Evolutionary conservation across 2,888 invertebrate species (phyloP), one percentile per base, ranked within the genome.

Genomic region (Cremastinae sp.): DNA sequence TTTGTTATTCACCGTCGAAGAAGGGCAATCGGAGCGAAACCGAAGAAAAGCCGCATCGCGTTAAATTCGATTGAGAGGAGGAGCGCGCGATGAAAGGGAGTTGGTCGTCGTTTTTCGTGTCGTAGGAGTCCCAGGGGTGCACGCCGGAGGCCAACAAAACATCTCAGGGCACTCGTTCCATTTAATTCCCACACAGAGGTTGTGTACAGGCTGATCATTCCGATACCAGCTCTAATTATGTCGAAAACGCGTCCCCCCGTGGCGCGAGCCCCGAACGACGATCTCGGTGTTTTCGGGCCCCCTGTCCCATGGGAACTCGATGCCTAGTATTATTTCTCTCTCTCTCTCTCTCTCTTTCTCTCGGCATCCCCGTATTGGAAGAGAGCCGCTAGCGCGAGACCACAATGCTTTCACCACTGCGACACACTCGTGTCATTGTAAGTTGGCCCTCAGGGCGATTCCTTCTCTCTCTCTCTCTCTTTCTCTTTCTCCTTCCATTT

Each of bases 201-300:
- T 28, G 28, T 28, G 65, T 66, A 74, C 54, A 61, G 73, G 85
- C 84, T 84, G 88, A 88, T 88, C 85, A 84, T 85, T 84, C 84
- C 86, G 86, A 88, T 88, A 87, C 82, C 84, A 76, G 80, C 68
- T 84, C 85, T 87, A 88, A 88, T 88, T 88, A 87, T 86, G 85
- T 84, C 84, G 83, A 84, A 86, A 83, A 79, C 61, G 61, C 61
- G 53, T 78, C 80, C 85, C 82, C 78, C 81, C 81, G 80, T 79
- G 79, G 84, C 80, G 83, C 82, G 80, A 80, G 78, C 77, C 58
- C 49, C 41, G 74, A 47, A 64, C 74, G 14, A 68, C 75, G 71
- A 62, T 68, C 68, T 51, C 68, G 58, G 56, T 68, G 71, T 45
- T 22, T 34, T 54, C 56, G 45, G 43, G 53, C 36, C 70, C 74